phyloP scores from a whole-genome alignment of 1,140 invertebrate genomes.

The Nymphalis io region DNA sequence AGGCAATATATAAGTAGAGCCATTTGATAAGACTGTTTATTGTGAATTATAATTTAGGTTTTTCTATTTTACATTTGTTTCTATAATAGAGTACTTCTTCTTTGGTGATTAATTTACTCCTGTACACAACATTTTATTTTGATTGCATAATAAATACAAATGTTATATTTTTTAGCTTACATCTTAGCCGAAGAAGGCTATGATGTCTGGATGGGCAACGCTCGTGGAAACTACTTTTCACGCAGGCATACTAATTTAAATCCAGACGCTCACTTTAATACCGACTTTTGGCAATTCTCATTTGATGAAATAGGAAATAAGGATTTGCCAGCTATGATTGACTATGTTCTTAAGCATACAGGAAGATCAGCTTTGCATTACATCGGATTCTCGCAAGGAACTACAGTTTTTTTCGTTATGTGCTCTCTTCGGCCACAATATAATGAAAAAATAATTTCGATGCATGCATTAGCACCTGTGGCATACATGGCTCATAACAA shows the following conservation, averaged over 20 bases:
- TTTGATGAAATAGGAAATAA: slow-evolving; percentile 90
- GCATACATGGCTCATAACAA: slow-evolving; percentile 82
- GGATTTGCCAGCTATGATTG: slow-evolving; percentile 89
- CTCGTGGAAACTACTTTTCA: slow-evolving; percentile 85
- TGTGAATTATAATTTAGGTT: no score
- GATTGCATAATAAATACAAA: neutral
- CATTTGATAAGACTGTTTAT: no score
- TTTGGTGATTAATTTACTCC: no score
- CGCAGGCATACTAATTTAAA: slow-evolving; percentile 80
- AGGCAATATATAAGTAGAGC: no score
- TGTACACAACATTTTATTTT: no score
- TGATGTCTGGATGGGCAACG: slow-evolving; percentile 90
- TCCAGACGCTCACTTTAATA: slow-evolving; percentile 75
- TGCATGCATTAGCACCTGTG: slow-evolving; percentile 86
- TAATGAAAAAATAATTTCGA: slow-evolving; percentile 83
- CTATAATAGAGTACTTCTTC: no score
- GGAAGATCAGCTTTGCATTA: slow-evolving; percentile 83
- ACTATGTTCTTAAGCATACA: slow-evolving; percentile 85
- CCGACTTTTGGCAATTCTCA: slow-evolving; percentile 88
- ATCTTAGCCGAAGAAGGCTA: slow-evolving; percentile 86
- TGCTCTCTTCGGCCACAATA: slow-evolving; percentile 83
- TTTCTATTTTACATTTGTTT: no score
- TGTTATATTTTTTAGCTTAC: slow-evolving; percentile 79
- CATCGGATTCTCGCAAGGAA: slow-evolving; percentile 87
- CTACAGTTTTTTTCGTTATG: slow-evolving; percentile 84